These are phyloP conservation scores for Drosophila bocki DNA, from an alignment of 1,140 invertebrate species.

Conservation along the genomic window DNA sequence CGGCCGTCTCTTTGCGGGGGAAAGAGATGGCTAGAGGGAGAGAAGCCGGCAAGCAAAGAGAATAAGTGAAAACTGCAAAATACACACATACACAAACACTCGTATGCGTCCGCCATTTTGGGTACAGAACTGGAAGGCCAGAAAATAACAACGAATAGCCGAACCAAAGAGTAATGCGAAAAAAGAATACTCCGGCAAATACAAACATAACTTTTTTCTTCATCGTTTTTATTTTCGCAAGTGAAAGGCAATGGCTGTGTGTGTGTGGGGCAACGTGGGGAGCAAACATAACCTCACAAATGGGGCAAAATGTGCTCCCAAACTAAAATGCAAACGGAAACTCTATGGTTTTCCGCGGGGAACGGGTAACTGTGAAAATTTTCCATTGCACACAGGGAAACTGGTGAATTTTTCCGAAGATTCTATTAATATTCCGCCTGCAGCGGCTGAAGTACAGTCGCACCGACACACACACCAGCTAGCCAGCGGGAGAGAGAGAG, in stretches of 20 bases:
- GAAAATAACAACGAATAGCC: conserved; percentile 77
- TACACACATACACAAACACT: conserved; percentile 47
- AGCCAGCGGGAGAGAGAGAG: conserved; percentile 41
- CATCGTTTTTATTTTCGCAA: conserved; percentile 59
- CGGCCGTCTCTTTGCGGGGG: conserved; percentile 37
- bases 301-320: conserved; percentile 66
- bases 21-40: conserved; percentile 45
- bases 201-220: conserved; percentile 60
- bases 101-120: conserved; percentile 73
- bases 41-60: conserved; percentile 75
- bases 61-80: conserved; percentile 68
- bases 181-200: conserved; percentile 64
- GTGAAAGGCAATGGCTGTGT: conserved; percentile 61
- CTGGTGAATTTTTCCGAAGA: conserved; percentile 48
- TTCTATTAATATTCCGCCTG: conserved; percentile 65
- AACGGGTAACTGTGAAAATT: conserved; percentile 17
- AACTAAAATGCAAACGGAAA: conserved; percentile 16
- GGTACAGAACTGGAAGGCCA: conserved; percentile 71
- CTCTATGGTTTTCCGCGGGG: not conserved
- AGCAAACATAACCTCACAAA: conserved; percentile 74
- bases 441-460: conserved; percentile 74
- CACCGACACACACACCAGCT: conserved; percentile 64
- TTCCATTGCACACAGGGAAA: conserved; percentile 33
- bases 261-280: conserved; percentile 49
- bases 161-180: conserved; percentile 72